Conservation (phyloP, 2,113 vertebrate species). For the Mugil cephalus region DNA sequence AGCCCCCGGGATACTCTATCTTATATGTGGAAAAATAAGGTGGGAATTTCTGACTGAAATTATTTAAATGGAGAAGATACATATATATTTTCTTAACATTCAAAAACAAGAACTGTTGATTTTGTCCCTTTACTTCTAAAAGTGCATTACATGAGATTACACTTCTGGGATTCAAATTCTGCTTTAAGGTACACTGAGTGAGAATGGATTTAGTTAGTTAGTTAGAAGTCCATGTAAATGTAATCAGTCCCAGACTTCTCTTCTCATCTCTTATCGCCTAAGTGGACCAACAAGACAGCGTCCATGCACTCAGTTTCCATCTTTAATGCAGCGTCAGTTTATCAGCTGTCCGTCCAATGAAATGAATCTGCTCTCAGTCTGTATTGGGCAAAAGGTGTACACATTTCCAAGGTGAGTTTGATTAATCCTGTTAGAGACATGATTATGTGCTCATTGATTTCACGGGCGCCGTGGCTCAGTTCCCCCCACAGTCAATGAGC, state of each 20-base stretch:
- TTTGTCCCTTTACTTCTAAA: no score
- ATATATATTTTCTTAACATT: no score
- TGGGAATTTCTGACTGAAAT: no score
- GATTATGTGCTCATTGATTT: slow-evolving; percentile 53
- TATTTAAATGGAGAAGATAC: no score
- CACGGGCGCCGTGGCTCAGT: slow-evolving; percentile 11
- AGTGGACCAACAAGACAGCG: slow-evolving; percentile 15
- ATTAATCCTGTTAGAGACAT: slow-evolving; percentile 45
- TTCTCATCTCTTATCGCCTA: slow-evolving; percentile 7
- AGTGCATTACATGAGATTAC: no score
- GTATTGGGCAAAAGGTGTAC: slow-evolving; percentile 14
- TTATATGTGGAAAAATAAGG: no score
- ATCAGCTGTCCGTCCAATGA: background rate
- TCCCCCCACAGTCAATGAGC: slow-evolving; percentile 40
- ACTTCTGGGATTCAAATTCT: no score
- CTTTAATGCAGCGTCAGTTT: background rate
- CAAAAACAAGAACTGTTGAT: no score
- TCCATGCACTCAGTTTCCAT: background rate
- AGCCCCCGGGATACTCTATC: no score
- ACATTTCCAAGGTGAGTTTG: slow-evolving; percentile 43
- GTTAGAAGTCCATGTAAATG: no score
- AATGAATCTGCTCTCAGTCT: slow-evolving; percentile 5
- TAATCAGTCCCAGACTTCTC: background rate
- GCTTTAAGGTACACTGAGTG: no score
- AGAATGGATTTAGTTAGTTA: no score